Evolutionary conservation across 2,888 invertebrate species (phyloP), one percentile per base, ranked within the genome.

Genomic region (Pyrrhia umbra): DNA sequence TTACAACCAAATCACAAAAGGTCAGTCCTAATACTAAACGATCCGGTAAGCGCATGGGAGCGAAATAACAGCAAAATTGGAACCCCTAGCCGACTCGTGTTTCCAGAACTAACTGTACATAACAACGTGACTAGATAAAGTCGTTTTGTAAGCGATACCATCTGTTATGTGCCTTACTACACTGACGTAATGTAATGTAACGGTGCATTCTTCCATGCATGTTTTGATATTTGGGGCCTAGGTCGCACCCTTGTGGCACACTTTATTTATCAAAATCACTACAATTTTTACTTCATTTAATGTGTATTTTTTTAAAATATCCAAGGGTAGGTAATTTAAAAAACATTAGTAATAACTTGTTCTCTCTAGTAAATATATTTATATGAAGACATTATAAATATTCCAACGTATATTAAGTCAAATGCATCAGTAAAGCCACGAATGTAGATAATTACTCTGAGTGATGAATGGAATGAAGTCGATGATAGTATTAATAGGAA

Each of bases 41-140:
- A 76, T 71, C 57, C 63, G 18, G 50, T 58, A 49, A 70, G 58
- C 69, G 70, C 73, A 78, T 76, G 76, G 72, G 65, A 79, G 78
- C 64, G 74, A 80, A 83, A 79, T 74, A 78, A 80, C 70, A 72
- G 71, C 75, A 75, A 83, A 83, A 86, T 83, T 81, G 80, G 74
- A 81, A 80, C 81, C 80, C 72, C 84, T 76, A 77, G 71, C 69
- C 57, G 69, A 80, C 77, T 81, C 79, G 79, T 85, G 84, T 86
- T 86, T 83, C 85, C 82, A 77, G 79, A 85, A 82, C 70, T 88
- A 88, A 88, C 88, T 87, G 86, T 88, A 81, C 79, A 74, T 82
- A 81, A 82, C 85, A 83, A 83, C 87, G 88, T 88, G 87, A 87
- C 86, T 84, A 83, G 86, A 87, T 88, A 87, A 84, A 88, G 87